A percentile compares a stretch with the other conserved stretches of the same genome.
Evolutionary conservation across 2,797 vertebrate species (phyloP).

Genomic region (Prionace glauca): DNA sequence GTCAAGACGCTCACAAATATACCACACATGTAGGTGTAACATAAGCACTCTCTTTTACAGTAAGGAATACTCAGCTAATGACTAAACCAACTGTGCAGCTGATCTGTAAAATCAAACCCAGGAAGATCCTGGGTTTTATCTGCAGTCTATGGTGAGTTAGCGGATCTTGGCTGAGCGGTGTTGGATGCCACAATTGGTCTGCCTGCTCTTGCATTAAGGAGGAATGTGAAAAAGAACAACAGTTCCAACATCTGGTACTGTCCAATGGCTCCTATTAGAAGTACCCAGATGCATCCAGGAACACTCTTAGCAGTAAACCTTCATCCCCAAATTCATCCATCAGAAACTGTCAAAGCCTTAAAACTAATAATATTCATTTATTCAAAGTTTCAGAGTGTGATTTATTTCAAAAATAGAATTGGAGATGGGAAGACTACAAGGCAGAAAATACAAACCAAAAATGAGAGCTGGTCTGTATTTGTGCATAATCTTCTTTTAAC

Average conservation of each 20-base stretch:
- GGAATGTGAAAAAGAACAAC: neutral
- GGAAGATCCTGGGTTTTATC: no score
- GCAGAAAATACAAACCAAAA: neutral
- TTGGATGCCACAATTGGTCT: neutral
- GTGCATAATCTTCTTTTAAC: neutral
- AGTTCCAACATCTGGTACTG: neutral
- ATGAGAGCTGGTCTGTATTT: neutral
- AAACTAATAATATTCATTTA: neutral
- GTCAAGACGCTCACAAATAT: neutral
- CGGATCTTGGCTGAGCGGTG: neutral
- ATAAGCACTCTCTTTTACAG: neutral
- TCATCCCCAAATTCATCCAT: neutral
- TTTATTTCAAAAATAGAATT: neutral
- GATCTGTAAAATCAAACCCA: neutral
- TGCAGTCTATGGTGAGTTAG: neutral
- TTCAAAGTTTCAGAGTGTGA: neutral
- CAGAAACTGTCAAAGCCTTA: neutral
- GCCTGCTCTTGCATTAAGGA: neutral
- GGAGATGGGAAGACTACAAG: neutral
- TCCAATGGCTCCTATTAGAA: neutral
- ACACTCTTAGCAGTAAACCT: neutral
- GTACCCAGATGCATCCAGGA: neutral
- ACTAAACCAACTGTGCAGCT: neutral
- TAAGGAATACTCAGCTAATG: neutral
- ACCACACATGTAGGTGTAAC: neutral